phyloP scores from a whole-genome alignment of 2,888 invertebrate genomes.

The Pterostichus niger region DNA sequence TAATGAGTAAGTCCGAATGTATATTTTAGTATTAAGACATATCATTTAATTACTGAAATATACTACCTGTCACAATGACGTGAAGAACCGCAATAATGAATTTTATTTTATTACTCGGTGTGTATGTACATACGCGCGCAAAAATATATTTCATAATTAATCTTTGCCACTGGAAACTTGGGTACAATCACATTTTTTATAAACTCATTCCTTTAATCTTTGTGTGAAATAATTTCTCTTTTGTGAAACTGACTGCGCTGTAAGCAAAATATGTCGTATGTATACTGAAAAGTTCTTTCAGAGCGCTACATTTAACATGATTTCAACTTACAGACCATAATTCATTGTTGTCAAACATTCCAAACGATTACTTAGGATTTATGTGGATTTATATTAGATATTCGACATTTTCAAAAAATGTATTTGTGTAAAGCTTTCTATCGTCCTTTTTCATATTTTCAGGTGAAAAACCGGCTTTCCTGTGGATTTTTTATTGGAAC shows the following conservation, averaged over 20 bases:
- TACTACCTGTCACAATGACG: neutral
- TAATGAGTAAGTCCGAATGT: too few species aligned
- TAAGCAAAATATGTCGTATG: neutral
- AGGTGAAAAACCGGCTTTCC: too few species aligned
- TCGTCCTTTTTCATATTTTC: too few species aligned
- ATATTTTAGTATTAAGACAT: neutral
- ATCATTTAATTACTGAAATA: conserved; percentile 17
- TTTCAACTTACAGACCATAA: conserved; percentile 9
- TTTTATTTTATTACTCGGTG: conserved; percentile 29
- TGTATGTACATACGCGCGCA: conserved; percentile 13
- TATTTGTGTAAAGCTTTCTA: too few species aligned
- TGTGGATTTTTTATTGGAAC: too few species aligned
- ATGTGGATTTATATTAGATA: neutral
- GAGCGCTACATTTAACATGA: conserved; percentile 9
- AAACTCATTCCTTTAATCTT: conserved; percentile 23
- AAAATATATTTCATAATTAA: conserved; percentile 28
- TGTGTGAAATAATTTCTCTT: conserved; percentile 15
- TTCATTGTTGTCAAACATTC: conserved; percentile 24
- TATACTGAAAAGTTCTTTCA: conserved; percentile 38
- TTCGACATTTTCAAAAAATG: neutral
- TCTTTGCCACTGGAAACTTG: conserved; percentile 24
- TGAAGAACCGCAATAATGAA: conserved; percentile 24
- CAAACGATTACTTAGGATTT: conserved; percentile 12
- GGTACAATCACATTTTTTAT: conserved; percentile 24
- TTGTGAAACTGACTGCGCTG: neutral